Base-by-base conservation (phyloP, 2,797 vertebrate species). In the Xenops minutus region DNA sequence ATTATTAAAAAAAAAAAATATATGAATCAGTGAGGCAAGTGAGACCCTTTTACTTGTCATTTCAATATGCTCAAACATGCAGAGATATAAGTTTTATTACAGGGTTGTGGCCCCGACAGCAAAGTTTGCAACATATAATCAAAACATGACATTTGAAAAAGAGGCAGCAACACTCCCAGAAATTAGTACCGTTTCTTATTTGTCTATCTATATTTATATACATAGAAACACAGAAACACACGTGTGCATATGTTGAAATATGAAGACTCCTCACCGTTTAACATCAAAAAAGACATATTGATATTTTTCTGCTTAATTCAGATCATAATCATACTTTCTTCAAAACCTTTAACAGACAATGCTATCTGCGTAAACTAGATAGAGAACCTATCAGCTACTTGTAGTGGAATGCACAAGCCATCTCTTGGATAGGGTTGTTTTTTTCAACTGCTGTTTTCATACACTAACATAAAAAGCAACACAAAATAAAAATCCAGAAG, bases 401-500 rank as follows among this genome's bases (percentile, higher is more conserved):
- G 72, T 51, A 94, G 74, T 55, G 94, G 82, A 92, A 93, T 71
- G 79, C 46, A 92, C 63, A 94, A 80, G 68, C 76, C 89, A 92
- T 95, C 87, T 95, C 92, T 71, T 84, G 64, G 48, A 64, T 32
- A 37, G 14, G 12, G 37, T 13, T 83, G 7, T 0, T 43, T 75
- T 82, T 37, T 58, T 68, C 16, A 68, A 91, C 39, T 78, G 36
- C n/a, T 82, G 29, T 71, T 92, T 81, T 71, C 54, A 77, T 68
- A 93, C 39, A 24, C 34, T 56, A 67, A 83, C 37, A 86, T 10
- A 86, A 87, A 85, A 93, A 85, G 26, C n/a, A 46, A 91, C 80
- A 27, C 24, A 71, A 91, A 94, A 73, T 30, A 69, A 88, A 92
- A 86, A 66, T 19, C 3, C 15, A 73, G 14, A 87, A 66, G 14